Conservation (phyloP, 2,888 invertebrate genomes). For the Hyppa rectilinea region DNA sequence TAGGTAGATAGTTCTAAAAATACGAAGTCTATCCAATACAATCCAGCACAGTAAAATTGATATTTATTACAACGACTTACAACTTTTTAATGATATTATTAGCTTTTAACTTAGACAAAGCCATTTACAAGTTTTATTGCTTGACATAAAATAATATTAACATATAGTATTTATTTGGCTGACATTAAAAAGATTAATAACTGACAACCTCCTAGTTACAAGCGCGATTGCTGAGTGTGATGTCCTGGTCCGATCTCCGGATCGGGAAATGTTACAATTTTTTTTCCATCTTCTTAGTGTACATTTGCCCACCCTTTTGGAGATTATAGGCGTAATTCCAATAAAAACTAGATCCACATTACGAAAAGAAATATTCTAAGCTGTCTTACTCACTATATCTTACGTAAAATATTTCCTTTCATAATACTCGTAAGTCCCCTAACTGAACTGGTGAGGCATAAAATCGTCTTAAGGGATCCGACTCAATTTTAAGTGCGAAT, state of each 20-base stretch:
- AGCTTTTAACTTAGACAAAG: neutral
- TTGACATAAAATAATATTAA: neutral
- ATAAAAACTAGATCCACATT: neutral
- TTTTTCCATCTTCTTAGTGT: too few relatives aligned
- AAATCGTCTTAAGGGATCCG: conserved; percentile 67
- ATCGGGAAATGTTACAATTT: neutral
- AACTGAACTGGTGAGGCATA: conserved; percentile 55
- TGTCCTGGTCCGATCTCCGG: neutral
- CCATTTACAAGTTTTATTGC: neutral
- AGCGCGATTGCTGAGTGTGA: neutral
- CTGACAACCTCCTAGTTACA: neutral
- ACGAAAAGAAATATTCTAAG: neutral
- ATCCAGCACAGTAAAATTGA: neutral
- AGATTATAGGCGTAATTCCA: too few relatives aligned
- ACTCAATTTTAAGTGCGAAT: conserved; percentile 55
- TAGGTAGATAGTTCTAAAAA: neutral
- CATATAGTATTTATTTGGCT: neutral
- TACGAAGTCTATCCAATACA: neutral
- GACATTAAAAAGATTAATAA: neutral
- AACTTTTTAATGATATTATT: neutral
- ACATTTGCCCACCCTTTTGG: too few relatives aligned
- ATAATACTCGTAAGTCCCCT: conserved; percentile 53
- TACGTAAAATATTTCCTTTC: conserved; percentile 47
- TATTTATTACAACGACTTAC: neutral
- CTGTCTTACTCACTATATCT: conserved; percentile 6